phyloP scores from a whole-genome alignment of 2,797 vertebrate genomes.

The Parauchenoglanis punctatus region DNA sequence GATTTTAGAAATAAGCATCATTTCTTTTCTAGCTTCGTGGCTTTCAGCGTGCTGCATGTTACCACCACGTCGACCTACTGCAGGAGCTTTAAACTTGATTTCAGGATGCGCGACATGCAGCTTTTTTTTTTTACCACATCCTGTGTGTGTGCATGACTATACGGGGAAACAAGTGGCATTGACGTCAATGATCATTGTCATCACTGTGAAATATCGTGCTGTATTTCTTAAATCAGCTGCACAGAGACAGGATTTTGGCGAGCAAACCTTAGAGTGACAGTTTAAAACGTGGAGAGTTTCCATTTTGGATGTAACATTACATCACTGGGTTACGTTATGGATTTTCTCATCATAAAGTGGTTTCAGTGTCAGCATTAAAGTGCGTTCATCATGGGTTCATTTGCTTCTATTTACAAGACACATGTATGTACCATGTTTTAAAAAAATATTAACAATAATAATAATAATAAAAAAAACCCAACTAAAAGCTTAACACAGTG shows the following conservation, averaged over 20 bases:
- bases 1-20: not conserved
- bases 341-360: conserved; percentile 36
- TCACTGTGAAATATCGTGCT: conserved; percentile 6
- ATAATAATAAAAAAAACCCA: not conserved
- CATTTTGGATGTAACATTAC: not conserved
- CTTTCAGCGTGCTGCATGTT: not conserved
- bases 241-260: not conserved
- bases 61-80: not conserved
- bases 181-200: conserved; percentile 45
- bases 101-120: conserved; percentile 9
- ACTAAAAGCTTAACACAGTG: conserved; percentile 7
- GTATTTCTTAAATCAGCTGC: conserved; percentile 24
- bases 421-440: conserved; percentile 24
- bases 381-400: conserved; percentile 63
- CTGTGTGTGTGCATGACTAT: conserved; percentile 37
- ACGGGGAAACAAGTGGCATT: conserved; percentile 38
- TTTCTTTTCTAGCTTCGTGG: not conserved
- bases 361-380: conserved; percentile 65
- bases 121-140: conserved; percentile 40
- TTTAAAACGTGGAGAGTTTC: not conserved
- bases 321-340: not conserved
- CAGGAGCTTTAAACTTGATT: conserved; percentile 8
- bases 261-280: not conserved
- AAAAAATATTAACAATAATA: not conserved
- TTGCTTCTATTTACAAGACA: conserved; percentile 55